Conservation (phyloP, 2,888 invertebrate genomes). For the Fragum fragum region DNA sequence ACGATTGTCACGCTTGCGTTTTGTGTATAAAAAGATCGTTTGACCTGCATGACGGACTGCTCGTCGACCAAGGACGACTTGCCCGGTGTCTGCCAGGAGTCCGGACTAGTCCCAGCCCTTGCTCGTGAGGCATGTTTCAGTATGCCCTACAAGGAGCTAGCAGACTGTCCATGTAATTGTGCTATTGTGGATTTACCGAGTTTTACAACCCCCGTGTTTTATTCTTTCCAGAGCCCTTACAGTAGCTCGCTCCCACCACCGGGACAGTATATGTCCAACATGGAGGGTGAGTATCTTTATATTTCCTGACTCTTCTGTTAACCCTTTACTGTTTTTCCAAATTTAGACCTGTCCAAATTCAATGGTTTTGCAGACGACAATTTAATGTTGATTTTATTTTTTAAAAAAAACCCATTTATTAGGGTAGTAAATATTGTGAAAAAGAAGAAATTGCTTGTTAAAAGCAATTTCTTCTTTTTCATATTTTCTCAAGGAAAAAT, state of each 20-base stretch:
- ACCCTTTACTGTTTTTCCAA: too few species aligned
- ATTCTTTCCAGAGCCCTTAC: constrained; percentile 77
- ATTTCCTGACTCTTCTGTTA: too few species aligned
- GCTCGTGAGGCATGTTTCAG: constrained; percentile 44
- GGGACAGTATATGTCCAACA: constrained; percentile 75
- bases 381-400: too few species aligned
- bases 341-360: too few species aligned
- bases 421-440: too few species aligned
- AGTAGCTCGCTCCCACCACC: constrained; percentile 76
- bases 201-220: constrained; percentile 33
- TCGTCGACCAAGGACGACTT: constrained; percentile 18
- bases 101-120: constrained; percentile 7
- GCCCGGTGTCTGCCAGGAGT: constrained; percentile 14
- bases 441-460: too few species aligned
- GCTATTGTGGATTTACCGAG: constrained; percentile 15
- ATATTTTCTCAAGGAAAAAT: too few species aligned
- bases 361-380: too few species aligned
- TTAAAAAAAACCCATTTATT: too few species aligned
- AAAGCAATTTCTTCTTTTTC: too few species aligned
- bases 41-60: constrained; percentile 16
- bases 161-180: constrained; percentile 48
- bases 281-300: constrained; percentile 73
- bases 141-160: constrained; percentile 43
- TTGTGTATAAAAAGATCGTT: neutral
- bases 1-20: neutral